A percentile compares a stretch with the other conserved stretches of the same genome.
phyloP scores from a whole-genome alignment of 2,888 invertebrate species.

The Monopis laevigella region DNA sequence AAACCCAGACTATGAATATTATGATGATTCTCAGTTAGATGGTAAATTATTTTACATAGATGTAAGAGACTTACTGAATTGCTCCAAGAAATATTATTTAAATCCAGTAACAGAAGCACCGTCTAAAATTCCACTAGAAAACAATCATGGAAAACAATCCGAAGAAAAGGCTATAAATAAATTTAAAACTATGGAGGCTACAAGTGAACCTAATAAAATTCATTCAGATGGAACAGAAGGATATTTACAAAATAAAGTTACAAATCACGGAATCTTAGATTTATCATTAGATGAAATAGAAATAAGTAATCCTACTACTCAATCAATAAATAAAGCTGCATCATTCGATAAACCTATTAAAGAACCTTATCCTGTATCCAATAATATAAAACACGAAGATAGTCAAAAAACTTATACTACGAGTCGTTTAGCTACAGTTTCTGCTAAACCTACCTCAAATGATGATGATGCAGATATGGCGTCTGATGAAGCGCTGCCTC shows the following conservation, averaged over 20 bases:
- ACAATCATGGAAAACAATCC: no score
- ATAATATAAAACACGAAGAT: constrained; percentile 15
- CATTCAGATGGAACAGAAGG: no score
- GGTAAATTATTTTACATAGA: constrained; percentile 54
- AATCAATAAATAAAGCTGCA: no score
- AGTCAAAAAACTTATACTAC: constrained; percentile 34
- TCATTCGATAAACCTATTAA: background rate
- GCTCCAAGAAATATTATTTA: constrained; percentile 21
- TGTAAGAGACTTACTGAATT: constrained; percentile 42
- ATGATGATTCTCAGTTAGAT: constrained; percentile 48
- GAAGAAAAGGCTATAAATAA: no score
- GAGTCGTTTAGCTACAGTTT: constrained; percentile 47
- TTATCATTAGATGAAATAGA: no score
- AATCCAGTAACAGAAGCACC: background rate
- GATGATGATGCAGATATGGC: constrained; percentile 43
- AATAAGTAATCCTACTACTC: no score
- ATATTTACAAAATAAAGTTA: no score
- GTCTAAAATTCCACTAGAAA: background rate
- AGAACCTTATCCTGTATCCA: background rate
- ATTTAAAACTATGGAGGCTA: no score
- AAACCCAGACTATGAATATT: constrained; percentile 46
- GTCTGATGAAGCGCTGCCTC: constrained; percentile 40
- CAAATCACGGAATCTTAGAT: no score
- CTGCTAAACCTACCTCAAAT: constrained; percentile 39
- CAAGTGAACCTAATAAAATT: no score